phyloP scores from a whole-genome alignment of 2,113 vertebrate species.

The Cyprinodon tularosa region DNA sequence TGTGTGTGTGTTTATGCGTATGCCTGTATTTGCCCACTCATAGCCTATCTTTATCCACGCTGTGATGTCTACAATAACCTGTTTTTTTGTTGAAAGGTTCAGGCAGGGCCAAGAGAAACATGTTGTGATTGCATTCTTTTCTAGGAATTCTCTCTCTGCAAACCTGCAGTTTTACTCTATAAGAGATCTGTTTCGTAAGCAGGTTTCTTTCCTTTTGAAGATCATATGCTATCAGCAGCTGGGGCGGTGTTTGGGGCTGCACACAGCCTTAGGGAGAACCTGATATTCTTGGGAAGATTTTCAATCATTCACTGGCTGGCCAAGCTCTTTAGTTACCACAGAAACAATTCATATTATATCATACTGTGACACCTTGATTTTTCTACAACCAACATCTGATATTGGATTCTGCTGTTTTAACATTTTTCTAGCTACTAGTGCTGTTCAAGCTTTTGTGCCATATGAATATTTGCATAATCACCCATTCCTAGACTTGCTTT shows the following conservation, averaged over 20 bases:
- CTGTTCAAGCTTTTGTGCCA: background rate
- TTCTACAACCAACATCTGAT: constrained; percentile 1
- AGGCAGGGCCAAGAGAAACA: constrained; percentile 29
- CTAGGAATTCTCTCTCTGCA: constrained; percentile 21
- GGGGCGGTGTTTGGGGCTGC: constrained; percentile 9
- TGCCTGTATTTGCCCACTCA: constrained; percentile 61
- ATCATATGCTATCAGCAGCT: constrained; percentile 9
- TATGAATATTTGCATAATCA: background rate
- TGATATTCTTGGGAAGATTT: constrained; percentile 39
- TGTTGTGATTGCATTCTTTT: constrained; percentile 8
- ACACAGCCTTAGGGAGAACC: constrained; percentile 25
- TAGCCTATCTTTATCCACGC: constrained; percentile 62
- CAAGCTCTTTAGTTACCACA: constrained; percentile 18
- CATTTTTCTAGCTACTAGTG: constrained; percentile 4
- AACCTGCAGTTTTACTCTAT: background rate
- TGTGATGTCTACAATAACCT: constrained; percentile 38
- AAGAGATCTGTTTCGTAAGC: background rate
- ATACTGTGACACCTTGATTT: constrained; percentile 17
- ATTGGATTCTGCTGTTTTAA: constrained; percentile 11
- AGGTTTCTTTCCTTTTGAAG: constrained; percentile 1
- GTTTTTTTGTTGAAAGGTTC: constrained; percentile 31
- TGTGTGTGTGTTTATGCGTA: constrained; percentile 29
- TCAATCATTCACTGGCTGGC: constrained; percentile 33
- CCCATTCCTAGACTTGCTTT: background rate
- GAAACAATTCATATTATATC: constrained; percentile 27